Evolutionary conservation across 1,140 invertebrate genomes (phyloP), one percentile per base, ranked within the genome.

Genomic region (Papilio xuthus): DNA sequence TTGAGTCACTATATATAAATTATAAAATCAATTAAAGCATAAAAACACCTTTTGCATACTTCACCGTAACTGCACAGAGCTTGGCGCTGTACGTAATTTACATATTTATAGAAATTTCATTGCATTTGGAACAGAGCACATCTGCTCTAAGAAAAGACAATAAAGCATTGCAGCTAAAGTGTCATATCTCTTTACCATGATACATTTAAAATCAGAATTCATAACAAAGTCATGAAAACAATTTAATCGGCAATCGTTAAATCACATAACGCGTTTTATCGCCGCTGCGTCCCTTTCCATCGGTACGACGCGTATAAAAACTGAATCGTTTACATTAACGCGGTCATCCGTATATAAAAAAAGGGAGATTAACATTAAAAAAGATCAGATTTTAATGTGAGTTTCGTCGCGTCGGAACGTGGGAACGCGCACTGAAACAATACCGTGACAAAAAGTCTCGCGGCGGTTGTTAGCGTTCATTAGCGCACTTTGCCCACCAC

Each of bases 341-440:
- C 60, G 60, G 60, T 67, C 60, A 67, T 67, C 60, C 26, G 60
- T 67, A 67, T 67, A 67, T 67, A 73, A 73, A 73, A n/a, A 73
- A 73, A 73, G 41, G 42, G 71, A 73, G 71, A 73, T 73, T 73
- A 73, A 73, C 71, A 47, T 47, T 44, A 73, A 73, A 75, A 75
- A 75, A 75, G 47, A 75, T 50, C 44, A 53, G 72, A 75, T 53
- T 75, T 75, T 75, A 75, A 75, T 75, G 72, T 53, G 71, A 47
- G 72, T 53, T 53, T 53, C 72, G 72, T 53, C 72, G 72, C 72
- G 28, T 75, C 44, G 72, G 72, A 50, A 53, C 72, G 72, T 75
- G 72, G 72, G 72, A 75, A 75, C 44, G 44, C 44, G 44, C 23
- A 7, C 72, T 75, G 72, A 75, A 75, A 75, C 72, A 75, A 75